Conservation (phyloP, 2,113 vertebrate genomes). For the Gambusia affinis region DNA sequence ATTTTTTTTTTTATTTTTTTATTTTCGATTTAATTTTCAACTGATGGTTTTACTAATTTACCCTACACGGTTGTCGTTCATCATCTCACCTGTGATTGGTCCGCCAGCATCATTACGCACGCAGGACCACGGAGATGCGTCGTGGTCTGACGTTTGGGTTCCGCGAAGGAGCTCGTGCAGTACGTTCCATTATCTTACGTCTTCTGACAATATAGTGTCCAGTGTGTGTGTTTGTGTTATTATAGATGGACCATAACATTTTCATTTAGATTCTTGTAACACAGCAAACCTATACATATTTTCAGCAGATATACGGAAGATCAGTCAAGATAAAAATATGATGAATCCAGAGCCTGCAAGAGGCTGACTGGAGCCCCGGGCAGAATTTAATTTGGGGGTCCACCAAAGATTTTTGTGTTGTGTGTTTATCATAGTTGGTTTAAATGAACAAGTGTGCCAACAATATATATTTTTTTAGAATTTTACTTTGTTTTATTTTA, state of each 20-base stretch:
- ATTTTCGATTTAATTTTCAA: neutral
- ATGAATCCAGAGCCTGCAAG: neutral
- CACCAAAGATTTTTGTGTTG: neutral
- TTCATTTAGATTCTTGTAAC: neutral
- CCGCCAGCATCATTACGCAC: slow-evolving; percentile 58
- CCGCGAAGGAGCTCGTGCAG: slow-evolving; percentile 40
- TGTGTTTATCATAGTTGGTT: neutral
- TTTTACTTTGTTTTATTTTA: neutral
- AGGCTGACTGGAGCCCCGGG: too few species aligned
- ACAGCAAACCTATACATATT: too few species aligned
- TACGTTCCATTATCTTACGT: neutral
- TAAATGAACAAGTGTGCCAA: neutral
- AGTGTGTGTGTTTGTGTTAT: neutral
- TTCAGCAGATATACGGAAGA: too few species aligned
- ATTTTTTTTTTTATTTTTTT: neutral
- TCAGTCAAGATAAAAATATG: neutral
- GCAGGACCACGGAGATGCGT: slow-evolving; percentile 48
- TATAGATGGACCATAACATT: neutral
- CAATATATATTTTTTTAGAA: neutral
- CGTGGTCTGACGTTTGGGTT: slow-evolving; percentile 55
- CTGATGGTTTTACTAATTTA: slow-evolving; percentile 49
- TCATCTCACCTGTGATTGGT: slow-evolving; percentile 73
- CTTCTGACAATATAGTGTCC: neutral
- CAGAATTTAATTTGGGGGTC: neutral
- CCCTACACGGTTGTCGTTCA: slow-evolving; percentile 48